These are phyloP conservation scores for Myiotriccus ornatus DNA, from an alignment of 2,797 vertebrate species.

Conservation along the genomic window DNA sequence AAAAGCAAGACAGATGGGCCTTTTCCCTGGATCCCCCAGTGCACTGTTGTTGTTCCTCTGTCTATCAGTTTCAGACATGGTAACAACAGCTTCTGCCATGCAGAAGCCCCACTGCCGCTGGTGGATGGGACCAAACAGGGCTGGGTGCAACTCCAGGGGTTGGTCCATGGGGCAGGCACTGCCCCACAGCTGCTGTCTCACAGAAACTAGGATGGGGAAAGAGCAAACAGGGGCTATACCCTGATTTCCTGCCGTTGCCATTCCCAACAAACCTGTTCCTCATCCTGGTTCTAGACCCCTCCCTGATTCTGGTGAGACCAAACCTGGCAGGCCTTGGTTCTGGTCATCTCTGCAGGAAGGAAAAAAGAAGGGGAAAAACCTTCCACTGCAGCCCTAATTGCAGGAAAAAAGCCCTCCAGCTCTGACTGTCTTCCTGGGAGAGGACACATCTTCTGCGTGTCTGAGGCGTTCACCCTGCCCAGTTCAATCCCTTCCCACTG, in stretches of 20 bases:
- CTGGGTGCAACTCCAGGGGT: background rate
- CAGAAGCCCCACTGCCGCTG: background rate
- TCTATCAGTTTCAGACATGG: background rate
- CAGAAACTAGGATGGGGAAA: background rate
- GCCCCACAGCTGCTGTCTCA: background rate
- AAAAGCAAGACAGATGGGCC: conserved; percentile 3
- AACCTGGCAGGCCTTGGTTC: background rate
- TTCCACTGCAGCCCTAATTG: background rate
- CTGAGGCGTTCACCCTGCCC: background rate
- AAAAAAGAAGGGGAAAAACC: background rate
- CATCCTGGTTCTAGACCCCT: background rate
- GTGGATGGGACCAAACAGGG: background rate
- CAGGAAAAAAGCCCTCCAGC: background rate
- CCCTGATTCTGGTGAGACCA: background rate
- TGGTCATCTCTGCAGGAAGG: background rate
- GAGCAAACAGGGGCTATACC: background rate
- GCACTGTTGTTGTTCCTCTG: background rate
- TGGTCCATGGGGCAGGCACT: background rate
- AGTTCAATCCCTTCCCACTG: background rate
- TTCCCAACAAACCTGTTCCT: background rate
- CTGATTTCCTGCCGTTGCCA: background rate
- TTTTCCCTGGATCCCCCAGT: background rate
- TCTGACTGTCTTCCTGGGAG: background rate
- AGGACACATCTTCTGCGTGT: background rate
- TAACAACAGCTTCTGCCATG: background rate